Base-by-base conservation (phyloP, 2,888 invertebrate species). In the Archips xylosteana region DNA sequence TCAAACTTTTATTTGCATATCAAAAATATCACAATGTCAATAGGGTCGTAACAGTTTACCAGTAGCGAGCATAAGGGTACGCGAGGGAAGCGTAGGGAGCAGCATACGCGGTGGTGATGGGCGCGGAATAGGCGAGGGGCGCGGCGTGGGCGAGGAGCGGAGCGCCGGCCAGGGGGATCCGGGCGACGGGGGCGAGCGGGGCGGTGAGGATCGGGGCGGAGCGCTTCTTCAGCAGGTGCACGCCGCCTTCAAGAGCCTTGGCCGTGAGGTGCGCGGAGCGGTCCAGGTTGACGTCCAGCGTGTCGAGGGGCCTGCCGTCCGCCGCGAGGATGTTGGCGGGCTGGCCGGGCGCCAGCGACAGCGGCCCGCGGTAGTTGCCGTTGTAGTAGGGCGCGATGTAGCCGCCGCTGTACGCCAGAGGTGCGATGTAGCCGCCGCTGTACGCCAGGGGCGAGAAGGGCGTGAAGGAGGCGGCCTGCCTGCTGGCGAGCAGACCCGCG, bases 231-330 rank as follows among this genome's bases (percentile, higher is more conserved):
- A 91, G 79, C 59, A 89, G 66, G 78, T 91, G 91, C 61, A 89
- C 70, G 51, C 88, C 87, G 61, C 78, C 74, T 39, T 84, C 82
- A 23, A 89, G 77, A 1, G 89, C 89, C 80, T 92, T 92, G 13
- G 92, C 91, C 59, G 90, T 89, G 80, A 82, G 81, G 83, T 93
- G 93, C 12, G 91, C 91, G 32, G 91, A 86, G 76, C 92, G 92
- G 86, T 92, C 92, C 84, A 92, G 76, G 86, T 92, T 92, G 34
- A 94, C 93, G 54, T 92, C 92, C 80, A 92, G 80, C 64, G 94
- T 94, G 79, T 93, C 93, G 39, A 94, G 84, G 6, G 93, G 93
- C 81, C 92, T 88, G 82, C 94, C 93, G 78, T 91, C 92, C 15
- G 92, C 86, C 5, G 83, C 92, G 71, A 92, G 80, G 74, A 94